These are phyloP conservation scores for Lathronympha strigana DNA, from an alignment of 2,888 invertebrate genomes.

Conservation along the genomic window DNA sequence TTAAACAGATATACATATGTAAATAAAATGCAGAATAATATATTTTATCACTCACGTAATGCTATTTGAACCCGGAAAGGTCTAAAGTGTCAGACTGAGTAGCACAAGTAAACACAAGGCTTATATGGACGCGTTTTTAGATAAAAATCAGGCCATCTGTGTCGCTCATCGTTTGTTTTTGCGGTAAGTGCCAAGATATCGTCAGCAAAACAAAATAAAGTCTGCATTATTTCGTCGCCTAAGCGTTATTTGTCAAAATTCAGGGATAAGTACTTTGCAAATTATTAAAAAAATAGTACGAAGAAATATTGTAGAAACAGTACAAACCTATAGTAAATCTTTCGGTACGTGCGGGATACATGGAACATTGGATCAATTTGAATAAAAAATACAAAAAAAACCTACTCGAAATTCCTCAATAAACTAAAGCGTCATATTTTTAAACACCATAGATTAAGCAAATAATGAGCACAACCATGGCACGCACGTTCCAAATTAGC, in stretches of 20 bases:
- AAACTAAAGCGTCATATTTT: not conserved
- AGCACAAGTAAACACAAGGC: not conserved
- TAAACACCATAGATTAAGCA: slow-evolving; percentile 13
- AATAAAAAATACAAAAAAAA: not conserved
- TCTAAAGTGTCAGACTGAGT: not conserved
- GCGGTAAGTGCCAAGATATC: not conserved
- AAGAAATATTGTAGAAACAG: too few species aligned
- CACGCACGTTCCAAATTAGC: slow-evolving; percentile 32
- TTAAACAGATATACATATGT: not conserved
- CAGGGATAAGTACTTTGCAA: too few species aligned
- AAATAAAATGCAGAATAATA: not conserved
- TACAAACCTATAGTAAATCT: too few species aligned
- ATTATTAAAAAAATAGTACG: too few species aligned
- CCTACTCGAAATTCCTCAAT: not conserved
- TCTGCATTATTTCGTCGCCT: not conserved
- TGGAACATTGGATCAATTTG: too few species aligned
- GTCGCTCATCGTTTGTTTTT: not conserved
- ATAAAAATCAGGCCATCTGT: slow-evolving; percentile 4
- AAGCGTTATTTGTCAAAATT: not conserved
- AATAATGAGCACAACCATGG: slow-evolving; percentile 14
- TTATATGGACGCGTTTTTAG: not conserved
- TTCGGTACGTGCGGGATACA: too few species aligned
- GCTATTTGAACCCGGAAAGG: slow-evolving; percentile 3
- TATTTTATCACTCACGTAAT: slow-evolving; percentile 7
- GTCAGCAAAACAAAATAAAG: not conserved